Evolutionary conservation across 1,140 invertebrate genomes (phyloP).

Genomic region (Polypedilum vanderplanki): DNA sequence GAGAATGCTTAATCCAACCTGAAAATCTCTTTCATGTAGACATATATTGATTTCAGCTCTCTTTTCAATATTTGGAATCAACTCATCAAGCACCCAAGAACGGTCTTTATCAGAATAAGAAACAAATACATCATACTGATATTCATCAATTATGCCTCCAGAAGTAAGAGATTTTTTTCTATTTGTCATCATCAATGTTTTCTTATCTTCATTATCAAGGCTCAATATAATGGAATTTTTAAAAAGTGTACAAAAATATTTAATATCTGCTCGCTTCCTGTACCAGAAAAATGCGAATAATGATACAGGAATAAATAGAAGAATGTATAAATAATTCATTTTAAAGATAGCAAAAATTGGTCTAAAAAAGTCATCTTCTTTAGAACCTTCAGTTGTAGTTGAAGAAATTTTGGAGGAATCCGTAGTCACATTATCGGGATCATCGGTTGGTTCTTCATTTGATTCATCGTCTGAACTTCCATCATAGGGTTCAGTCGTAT

Average conservation of each 20-base stretch:
- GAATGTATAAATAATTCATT: not conserved
- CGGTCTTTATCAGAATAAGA: conserved; percentile 56
- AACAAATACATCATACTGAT: conserved; percentile 55
- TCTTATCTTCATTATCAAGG: conserved; percentile 30
- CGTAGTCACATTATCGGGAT: not conserved
- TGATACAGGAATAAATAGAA: not conserved
- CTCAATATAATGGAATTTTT: conserved; percentile 3
- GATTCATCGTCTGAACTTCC: not conserved
- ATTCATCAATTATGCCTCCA: conserved; percentile 31
- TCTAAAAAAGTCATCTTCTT: not conserved
- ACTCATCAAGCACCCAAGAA: conserved; percentile 51
- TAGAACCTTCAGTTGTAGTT: not conserved
- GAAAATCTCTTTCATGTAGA: conserved; percentile 57
- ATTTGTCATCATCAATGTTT: conserved; percentile 32
- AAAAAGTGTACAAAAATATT: not conserved
- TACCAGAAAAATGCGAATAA: not conserved
- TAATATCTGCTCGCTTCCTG: not conserved
- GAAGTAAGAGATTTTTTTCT: conserved; percentile 34
- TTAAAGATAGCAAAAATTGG: not conserved
- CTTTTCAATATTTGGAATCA: conserved; percentile 52
- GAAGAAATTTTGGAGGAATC: not conserved
- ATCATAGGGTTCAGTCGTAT: conserved; percentile 22
- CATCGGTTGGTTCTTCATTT: not conserved
- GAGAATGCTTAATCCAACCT: conserved; percentile 53
- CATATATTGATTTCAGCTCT: conserved; percentile 51